Evolutionary conservation across 2,113 vertebrate genomes (phyloP).

Genomic region (Mohoua ochrocephala): DNA sequence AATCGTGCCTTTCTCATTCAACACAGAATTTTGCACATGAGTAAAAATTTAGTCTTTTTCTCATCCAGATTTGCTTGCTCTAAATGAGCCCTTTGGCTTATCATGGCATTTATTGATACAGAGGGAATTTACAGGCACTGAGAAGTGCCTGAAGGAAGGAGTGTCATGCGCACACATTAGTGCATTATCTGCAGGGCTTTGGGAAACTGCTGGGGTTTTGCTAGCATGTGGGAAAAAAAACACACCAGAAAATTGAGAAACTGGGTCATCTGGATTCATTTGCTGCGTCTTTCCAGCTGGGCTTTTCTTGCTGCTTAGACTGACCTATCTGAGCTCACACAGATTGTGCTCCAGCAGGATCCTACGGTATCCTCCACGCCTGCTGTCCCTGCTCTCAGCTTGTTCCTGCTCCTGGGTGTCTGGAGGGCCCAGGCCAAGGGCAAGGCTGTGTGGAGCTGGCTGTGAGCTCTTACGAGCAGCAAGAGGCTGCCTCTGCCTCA

Average conservation of each 20-base stretch:
- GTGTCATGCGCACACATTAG: neutral
- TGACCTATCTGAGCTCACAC: neutral
- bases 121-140: neutral
- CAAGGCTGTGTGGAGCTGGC: neutral
- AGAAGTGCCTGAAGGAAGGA: neutral
- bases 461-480: neutral
- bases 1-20: neutral
- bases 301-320: conserved; percentile 29
- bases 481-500: neutral
- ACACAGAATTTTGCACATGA: neutral
- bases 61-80: neutral
- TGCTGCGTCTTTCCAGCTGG: neutral
- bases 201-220: neutral
- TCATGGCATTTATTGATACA: neutral
- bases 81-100: neutral
- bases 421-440: neutral
- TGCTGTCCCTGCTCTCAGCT: neutral
- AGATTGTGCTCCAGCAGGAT: neutral
- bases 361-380: neutral
- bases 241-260: conserved; percentile 6
- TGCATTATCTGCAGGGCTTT: neutral
- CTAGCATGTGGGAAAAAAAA: neutral
- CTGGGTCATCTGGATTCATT: conserved; percentile 50
- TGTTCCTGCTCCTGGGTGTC: neutral
- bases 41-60: neutral